Base-by-base conservation (phyloP, 2,888 invertebrate genomes). In the Thymelicus sylvestris region DNA sequence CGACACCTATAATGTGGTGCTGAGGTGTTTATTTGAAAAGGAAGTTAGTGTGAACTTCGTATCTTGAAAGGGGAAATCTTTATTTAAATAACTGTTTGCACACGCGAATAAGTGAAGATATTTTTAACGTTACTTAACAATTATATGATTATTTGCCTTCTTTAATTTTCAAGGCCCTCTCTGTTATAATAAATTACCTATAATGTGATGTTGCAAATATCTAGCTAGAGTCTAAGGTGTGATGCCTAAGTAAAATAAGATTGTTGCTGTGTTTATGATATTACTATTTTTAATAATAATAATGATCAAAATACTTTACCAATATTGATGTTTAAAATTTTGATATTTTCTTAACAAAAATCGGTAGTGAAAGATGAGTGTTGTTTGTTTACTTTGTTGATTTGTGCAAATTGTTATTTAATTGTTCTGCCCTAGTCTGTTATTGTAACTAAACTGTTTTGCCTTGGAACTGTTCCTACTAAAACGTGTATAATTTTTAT, bases 351-450 rank as follows among this genome's bases (percentile, higher is more conserved):
- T 10, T 8, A 44, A 44, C 10, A 44, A 44, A 10, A 8, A 44
- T 12, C 12, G 44, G 44, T 10, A 44, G 12, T 44, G 4, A 55
- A 55, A 24, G 24, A 55, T 55, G 55, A 55, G 24, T 12, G 55
- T 55, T 55, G 87, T 87, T 88, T 88, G 86, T 88, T 88, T 86
- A 82, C 77, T 74, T 76, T 74, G 78, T 78, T 82, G 82, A 86
- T 85, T 82, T 86, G 85, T 86, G 86, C 86, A 86, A 89, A 90
- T 88, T 87, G 87, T 87, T 88, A 87, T 83, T 86, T 88, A 90
- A 90, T 91, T 88, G 83, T 83, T 74, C 73, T 75, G 81, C 78
- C 81, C 83, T 80, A 81, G 78, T 80, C 75, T 71, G 71, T 57
- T 66, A 47, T 39, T 50, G 47, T 48, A 60, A 74, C 76, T 80